Evolutionary conservation across 2,888 invertebrate genomes (phyloP), one percentile per base, ranked within the genome.

Genomic region (Drosophila nr. medialis): DNA sequence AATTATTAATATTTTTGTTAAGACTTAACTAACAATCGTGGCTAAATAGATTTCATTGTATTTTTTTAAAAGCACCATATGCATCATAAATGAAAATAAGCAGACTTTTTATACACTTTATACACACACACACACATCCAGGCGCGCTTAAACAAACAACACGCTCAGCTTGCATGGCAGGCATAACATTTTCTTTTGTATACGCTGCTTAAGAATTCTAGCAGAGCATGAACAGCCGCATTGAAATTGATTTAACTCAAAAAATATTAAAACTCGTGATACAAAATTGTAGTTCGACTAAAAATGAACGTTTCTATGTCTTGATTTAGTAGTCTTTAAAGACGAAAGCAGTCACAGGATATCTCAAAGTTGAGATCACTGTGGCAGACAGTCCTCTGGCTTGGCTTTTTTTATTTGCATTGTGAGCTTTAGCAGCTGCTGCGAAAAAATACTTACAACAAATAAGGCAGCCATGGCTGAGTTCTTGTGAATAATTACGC

Each of bases 401-500:
- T 32, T 29, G 15, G 11, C 40, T 45, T 56, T 58, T 72, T 55
- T 62, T 68, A 65, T 70, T 64, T 70, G 32, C 42, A 32, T 59
- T 60, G 63, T 54, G 42, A 55, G 48, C 40, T 55, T 58, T 48
- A 34, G 40, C 59, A 58, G 63, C 58, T 61, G 49, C 64, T 53
- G 64, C 40, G 62, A 18, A 58, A 64, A 61, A 67, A 77, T 62
- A 59, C 71, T 77, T 80, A 63, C 61, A 75, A 88, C 80, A 80
- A 83, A 86, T 80, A 87, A 60, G 38, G 67, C 45, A 45, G 53
- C 30, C 59, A 51, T 58, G 58, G 69, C 51, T 60, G 69, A 78
- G 75, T 81, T 75, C 71, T 66, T 50, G 56, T 58, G 83, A 79
- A 85, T 89, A 87, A 86, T 87, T 85, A 75, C 74, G 71, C 75